Conservation (phyloP, 2,888 invertebrate species). For the Drosophila neonasuta region DNA sequence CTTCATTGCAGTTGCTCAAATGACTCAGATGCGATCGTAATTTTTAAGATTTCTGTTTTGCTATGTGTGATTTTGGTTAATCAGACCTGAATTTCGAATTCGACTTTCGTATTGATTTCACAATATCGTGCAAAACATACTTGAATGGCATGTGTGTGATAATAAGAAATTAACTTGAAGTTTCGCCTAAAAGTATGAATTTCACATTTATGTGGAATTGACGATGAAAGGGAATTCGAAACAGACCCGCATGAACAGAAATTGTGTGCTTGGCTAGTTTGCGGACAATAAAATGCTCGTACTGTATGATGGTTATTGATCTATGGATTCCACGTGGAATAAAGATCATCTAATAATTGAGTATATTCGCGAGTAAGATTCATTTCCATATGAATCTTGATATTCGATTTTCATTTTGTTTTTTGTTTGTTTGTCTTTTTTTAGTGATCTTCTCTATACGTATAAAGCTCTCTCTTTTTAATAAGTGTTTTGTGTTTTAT, state of each 20-base stretch:
- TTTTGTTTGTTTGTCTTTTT: conserved; percentile 6
- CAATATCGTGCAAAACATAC: conserved; percentile 10
- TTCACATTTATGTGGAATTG: conserved; percentile 11
- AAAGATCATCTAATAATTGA: conserved; percentile 43
- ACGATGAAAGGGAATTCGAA: conserved; percentile 5
- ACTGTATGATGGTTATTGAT: conserved; percentile 44
- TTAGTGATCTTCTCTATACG: conserved; percentile 45
- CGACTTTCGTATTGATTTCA: conserved; percentile 8
- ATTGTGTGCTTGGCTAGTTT: conserved; percentile 76
- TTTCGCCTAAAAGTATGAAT: conserved; percentile 4
- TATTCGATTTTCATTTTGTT: conserved; percentile 2
- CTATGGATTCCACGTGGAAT: conserved; percentile 26
- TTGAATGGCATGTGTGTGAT: background rate
- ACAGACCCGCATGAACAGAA: conserved; percentile 41
- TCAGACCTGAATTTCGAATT: conserved; percentile 10
- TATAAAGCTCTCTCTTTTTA: conserved; percentile 72
- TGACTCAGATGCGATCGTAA: conserved; percentile 53
- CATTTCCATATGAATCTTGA: conserved; percentile 13
- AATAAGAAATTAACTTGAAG: background rate
- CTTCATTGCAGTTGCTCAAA: conserved; percentile 12
- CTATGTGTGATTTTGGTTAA: conserved; percentile 20
- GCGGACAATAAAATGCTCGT: conserved; percentile 70
- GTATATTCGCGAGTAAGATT: conserved; percentile 15
- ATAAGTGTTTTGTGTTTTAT: conserved; percentile 48
- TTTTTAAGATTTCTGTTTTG: conserved; percentile 71